These are phyloP conservation scores for Phylloscopus collybita DNA, from an alignment of 2,797 vertebrate species.

Conservation along the genomic window DNA sequence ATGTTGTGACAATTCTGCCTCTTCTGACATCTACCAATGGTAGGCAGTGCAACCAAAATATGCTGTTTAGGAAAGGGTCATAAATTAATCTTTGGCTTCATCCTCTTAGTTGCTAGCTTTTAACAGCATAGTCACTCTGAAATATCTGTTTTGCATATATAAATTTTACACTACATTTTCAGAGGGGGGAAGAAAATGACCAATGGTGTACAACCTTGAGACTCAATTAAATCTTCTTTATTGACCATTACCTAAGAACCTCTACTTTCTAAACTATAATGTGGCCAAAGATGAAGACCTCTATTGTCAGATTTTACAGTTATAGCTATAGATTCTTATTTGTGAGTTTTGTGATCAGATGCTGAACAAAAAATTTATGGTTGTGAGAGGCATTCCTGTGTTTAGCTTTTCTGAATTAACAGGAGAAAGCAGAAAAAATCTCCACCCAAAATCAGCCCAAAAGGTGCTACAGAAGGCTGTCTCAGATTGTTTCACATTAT, in stretches of 20 bases:
- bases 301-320: neutral
- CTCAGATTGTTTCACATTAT: neutral
- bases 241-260: neutral
- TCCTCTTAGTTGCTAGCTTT: neutral
- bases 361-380: neutral
- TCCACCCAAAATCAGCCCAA: neutral
- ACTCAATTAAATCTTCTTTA: neutral
- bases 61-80: neutral
- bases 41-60: neutral
- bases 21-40: neutral
- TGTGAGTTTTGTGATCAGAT: neutral
- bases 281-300: neutral
- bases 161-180: neutral
- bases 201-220: neutral
- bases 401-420: neutral
- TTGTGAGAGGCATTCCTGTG: neutral
- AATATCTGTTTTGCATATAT: neutral
- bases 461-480: neutral
- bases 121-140: neutral
- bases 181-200: neutral
- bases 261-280: neutral
- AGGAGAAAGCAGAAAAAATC: neutral
- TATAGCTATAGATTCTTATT: neutral
- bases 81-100: neutral
- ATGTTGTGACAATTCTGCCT: neutral